Conservation (phyloP, 2,797 vertebrate species). For the Pseudotriccus pelzelni region DNA sequence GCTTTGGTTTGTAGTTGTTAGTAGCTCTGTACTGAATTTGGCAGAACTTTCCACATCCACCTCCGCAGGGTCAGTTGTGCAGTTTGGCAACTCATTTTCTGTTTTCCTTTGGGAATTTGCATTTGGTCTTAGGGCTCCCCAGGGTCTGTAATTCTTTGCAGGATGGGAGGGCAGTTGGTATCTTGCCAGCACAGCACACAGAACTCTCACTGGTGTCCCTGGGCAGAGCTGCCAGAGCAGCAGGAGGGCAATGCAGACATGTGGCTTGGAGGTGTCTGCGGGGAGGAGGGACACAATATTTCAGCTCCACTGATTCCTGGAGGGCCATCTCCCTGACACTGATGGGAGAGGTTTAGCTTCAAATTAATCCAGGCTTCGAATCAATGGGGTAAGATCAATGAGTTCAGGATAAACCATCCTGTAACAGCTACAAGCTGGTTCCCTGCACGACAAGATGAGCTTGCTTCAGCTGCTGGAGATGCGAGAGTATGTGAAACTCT, state of each 20-base stretch:
- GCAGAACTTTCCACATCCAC: not conserved
- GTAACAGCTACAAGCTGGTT: not conserved
- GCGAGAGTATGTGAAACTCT: fast-evolving
- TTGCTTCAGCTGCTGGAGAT: not conserved
- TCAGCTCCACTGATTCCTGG: not conserved
- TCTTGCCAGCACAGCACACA: not conserved
- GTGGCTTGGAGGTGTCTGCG: not conserved
- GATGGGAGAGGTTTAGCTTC: constrained; percentile 1
- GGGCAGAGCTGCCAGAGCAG: not conserved
- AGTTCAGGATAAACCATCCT: not conserved
- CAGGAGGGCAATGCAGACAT: not conserved
- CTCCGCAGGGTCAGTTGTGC: fast-evolving
- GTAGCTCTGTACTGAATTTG: not conserved
- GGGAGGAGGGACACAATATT: not conserved
- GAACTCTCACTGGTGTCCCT: not conserved
- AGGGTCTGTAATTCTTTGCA: not conserved
- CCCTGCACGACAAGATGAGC: not conserved
- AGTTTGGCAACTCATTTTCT: not conserved
- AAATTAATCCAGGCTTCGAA: not conserved
- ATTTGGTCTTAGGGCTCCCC: not conserved
- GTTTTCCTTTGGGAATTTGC: not conserved
- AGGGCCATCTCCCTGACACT: not conserved
- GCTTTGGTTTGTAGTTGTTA: not conserved
- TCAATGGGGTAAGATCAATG: not conserved
- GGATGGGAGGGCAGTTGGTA: fast-evolving